Conservation (phyloP, 2,888 invertebrate genomes). For the Diploptera punctata region DNA sequence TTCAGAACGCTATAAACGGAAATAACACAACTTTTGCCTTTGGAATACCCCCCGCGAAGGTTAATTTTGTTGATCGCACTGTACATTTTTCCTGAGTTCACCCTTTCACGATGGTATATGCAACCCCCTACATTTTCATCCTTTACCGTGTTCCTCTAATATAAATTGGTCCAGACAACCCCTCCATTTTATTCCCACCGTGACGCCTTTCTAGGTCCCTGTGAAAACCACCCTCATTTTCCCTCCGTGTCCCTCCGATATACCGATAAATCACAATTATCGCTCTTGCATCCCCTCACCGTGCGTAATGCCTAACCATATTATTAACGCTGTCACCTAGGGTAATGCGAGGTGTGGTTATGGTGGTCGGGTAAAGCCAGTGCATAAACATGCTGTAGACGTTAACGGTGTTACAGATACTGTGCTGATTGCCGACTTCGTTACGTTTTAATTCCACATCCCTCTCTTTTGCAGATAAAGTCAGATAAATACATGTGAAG, state of each 20-base stretch:
- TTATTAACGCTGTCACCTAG: conserved; percentile 36
- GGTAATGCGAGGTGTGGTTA: conserved; percentile 25
- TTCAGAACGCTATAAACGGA: too few species aligned
- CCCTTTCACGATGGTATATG: conserved; percentile 23
- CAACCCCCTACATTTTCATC: conserved; percentile 34
- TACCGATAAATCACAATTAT: conserved; percentile 41
- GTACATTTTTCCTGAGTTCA: neutral
- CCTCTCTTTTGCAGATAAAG: too few species aligned
- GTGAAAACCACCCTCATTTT: neutral
- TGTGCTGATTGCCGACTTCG: conserved; percentile 27
- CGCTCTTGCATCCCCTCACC: conserved; percentile 22
- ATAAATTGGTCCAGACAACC: conserved; percentile 35
- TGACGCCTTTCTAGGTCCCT: conserved; percentile 21
- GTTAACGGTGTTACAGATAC: conserved; percentile 29
- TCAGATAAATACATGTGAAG: too few species aligned
- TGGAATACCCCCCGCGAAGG: too few species aligned
- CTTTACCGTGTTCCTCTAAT: conserved; percentile 34
- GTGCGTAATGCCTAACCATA: conserved; percentile 33
- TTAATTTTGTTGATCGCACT: conserved; percentile 11
- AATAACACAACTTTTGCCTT: too few species aligned
- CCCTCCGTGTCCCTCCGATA: conserved; percentile 23
- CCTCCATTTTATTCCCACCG: conserved; percentile 33
- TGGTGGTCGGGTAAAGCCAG: conserved; percentile 23
- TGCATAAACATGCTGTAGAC: conserved; percentile 26
- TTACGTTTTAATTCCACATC: conserved; percentile 19